Evolutionary conservation across 2,113 vertebrate species (phyloP), one percentile per base, ranked within the genome.

Genomic region (Eupsittula cactorum): DNA sequence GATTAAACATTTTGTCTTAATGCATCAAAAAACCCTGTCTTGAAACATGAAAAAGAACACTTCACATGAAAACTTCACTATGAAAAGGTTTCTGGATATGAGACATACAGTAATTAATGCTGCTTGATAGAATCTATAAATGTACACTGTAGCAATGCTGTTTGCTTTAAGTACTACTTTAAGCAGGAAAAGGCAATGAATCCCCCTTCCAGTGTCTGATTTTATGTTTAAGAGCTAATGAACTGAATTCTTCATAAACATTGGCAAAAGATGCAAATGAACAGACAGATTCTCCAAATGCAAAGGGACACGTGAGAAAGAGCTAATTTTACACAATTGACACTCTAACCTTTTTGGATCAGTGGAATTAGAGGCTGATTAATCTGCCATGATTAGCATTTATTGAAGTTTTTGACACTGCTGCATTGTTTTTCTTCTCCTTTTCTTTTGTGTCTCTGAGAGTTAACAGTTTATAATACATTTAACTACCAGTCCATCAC

Each of bases 351-450:
- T 98, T 98, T 98, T 98, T 97, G 98, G 98, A 98, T 98, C 98
- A 98, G 97, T 97, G 98, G 98, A 98, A 99, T 98, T 98, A 98
- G 71, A 96, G 97, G 95, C 98, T 98, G 98, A 99, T 99, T 99
- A 98, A 98, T 98, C 98, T 98, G 97, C 98, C 97, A 90, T 97
- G 98, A 98, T 99, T 98, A 98, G 98, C 97, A 98, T 98, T 98
- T 98, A 98, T 96, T 97, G 94, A 96, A 97, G 97, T 97, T 97
- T 98, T 93, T 97, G 97, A 98, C 96, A 92, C 53, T 80, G 62
- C 92, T 27, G 60, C 82, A 94, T 97, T 96, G 96, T 96, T 91
- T 96, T 94, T 75, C 87, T 85, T 88, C 64, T 78, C 50, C 91
- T 94, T 95, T 96, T 95, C 95, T 94, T 97, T 97, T 97, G 94